A percentile compares a stretch with the other conserved stretches of the same genome.
These are phyloP conservation scores for Platichthys flesus DNA, from an alignment of 2,113 vertebrate genomes.

Conservation along the genomic window DNA sequence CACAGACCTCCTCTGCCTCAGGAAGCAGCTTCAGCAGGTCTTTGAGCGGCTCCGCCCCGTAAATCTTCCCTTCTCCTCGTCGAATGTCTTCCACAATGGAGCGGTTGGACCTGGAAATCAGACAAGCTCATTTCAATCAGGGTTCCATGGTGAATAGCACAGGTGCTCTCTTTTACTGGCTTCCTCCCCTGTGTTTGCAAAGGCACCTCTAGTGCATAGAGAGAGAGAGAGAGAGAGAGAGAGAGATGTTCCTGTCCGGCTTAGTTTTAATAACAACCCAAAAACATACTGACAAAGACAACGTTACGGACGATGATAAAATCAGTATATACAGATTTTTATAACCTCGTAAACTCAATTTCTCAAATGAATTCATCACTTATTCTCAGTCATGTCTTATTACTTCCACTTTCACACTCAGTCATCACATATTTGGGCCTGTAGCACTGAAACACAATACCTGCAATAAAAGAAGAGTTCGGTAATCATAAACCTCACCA, in stretches of 20 bases:
- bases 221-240: too few relatives aligned
- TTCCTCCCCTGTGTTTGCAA: background rate
- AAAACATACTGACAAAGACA: background rate
- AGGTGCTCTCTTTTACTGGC: constrained; percentile 37
- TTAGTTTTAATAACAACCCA: too few relatives aligned
- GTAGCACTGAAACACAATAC: too few relatives aligned
- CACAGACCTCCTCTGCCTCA: constrained; percentile 91
- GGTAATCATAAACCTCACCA: too few relatives aligned
- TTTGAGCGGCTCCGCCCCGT: constrained; percentile 88
- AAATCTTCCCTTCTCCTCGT: constrained; percentile 87
- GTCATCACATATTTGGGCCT: too few relatives aligned
- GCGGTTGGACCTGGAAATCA: constrained; percentile 87
- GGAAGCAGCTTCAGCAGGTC: constrained; percentile 95
- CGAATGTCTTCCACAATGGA: constrained; percentile 94
- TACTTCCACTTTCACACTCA: background rate
- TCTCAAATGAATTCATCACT: background rate
- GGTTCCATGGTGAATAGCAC: constrained; percentile 9
- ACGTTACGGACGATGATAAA: background rate
- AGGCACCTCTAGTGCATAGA: too few relatives aligned
- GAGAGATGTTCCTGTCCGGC: too few relatives aligned
- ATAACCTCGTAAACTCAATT: background rate
- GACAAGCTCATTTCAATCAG: constrained; percentile 13
- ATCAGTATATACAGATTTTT: background rate
- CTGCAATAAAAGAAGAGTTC: too few relatives aligned
- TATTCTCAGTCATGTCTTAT: background rate